These are phyloP conservation scores for Trypoxylon attenuatum DNA, from an alignment of 2,888 invertebrate species.

Conservation along the genomic window DNA sequence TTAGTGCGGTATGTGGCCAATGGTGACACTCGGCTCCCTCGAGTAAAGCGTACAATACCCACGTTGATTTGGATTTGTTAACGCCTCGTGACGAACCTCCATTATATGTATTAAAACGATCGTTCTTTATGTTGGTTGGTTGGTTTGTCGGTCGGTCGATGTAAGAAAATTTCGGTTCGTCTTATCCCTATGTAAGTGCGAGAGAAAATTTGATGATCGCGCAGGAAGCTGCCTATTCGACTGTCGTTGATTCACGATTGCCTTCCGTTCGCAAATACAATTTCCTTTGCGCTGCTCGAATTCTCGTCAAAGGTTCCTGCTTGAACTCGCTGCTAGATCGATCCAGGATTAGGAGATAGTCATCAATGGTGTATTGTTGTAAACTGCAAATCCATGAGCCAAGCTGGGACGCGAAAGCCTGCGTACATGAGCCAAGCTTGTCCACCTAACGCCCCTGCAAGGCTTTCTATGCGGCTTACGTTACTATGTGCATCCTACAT, in stretches of 20 bases:
- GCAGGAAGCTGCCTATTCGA: no score
- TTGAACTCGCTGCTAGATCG: not conserved
- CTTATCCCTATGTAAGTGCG: no score
- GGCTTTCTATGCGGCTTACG: slow-evolving; percentile 16
- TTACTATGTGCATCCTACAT: slow-evolving; percentile 11
- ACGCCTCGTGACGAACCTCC: slow-evolving; percentile 26
- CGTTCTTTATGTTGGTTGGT: no score
- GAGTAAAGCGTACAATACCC: not conserved
- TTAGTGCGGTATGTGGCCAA: slow-evolving; percentile 27
- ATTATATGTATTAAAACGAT: no score
- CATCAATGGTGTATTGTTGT: slow-evolving; percentile 5
- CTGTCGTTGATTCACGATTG: no score
- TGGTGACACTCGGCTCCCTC: slow-evolving; percentile 20
- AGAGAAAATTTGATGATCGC: no score
- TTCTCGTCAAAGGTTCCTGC: no score
- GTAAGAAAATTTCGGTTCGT: no score
- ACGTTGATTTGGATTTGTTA: slow-evolving; percentile 36
- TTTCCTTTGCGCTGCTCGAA: no score
- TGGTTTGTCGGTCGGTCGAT: no score
- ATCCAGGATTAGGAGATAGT: not conserved
- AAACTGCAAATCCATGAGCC: slow-evolving; percentile 14
- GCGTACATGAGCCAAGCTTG: slow-evolving; percentile 12
- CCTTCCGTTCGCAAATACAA: no score
- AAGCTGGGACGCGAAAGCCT: slow-evolving; percentile 15
- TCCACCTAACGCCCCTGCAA: slow-evolving; percentile 19